Evolutionary conservation across 1,140 invertebrate species (phyloP), one percentile per base, ranked within the genome.

Genomic region (Drosophila murphyi): DNA sequence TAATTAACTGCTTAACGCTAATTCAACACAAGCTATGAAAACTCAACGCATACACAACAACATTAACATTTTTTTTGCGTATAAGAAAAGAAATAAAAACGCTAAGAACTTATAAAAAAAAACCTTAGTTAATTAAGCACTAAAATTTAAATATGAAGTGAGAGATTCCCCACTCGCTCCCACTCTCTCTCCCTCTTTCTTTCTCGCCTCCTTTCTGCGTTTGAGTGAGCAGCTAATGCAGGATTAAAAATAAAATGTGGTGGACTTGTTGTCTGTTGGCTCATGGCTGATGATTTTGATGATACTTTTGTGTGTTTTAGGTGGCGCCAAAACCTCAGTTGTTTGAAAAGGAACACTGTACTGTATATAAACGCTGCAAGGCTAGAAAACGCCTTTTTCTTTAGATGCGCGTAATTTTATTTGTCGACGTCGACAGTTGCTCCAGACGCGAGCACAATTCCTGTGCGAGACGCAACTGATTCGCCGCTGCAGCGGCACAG

Each of bases 371-470:
- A 32, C 37, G 37, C 47, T 39, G 32, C 47, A 28, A 4, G 10
- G 41, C 12, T 32, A 63, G 28, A 59, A 8, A 3, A 4, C 10
- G 39, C 39, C 39, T 43, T n/a, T 43, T 43, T n/a, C 48, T 72
- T 64, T 68, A 88, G 31, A 80, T 79, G 68, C 83, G 83, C 47
- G 85, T 76, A 35, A 71, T 88, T 76, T 87, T 80, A 71, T 81
- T 87, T 28, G 68, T 6, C 45, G 35, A 68, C 55, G 92, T 93
- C 45, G 93, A 93, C 47, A 94, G 82, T 70, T 94, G 93, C 68
- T 94, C 93, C 61, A 94, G 82, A 63, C 93, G 85, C 47, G 91
- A 91, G 82, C 93, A 94, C 50, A 94, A 78, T 69, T 93, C 92
- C 75, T 94, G 91, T 50, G 85, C 82, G 57, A 91, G 55, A 57